phyloP scores from a whole-genome alignment of 2,113 vertebrate genomes.

The Myrmecophaga tridactyla region DNA sequence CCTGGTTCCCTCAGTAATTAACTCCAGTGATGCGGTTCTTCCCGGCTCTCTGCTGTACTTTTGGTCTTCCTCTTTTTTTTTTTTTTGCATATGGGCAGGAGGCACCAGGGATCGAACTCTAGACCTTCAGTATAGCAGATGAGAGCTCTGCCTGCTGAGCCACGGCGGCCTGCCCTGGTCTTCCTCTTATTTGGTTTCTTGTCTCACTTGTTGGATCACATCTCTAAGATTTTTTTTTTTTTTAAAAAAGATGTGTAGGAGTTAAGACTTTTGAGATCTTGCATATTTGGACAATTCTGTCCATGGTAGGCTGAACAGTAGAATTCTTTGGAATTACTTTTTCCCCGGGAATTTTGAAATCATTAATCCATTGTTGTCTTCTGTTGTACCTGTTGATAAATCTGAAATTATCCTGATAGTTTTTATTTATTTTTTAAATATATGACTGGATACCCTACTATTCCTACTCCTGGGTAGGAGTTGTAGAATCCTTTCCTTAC shows the following conservation, averaged over 20 bases:
- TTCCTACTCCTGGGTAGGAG: not conserved
- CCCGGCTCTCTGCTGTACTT: not conserved
- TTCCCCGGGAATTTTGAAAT: constrained; percentile 1
- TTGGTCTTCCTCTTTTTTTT: not conserved
- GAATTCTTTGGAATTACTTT: not conserved
- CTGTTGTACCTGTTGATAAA: not conserved
- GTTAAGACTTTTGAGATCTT: constrained; percentile 15
- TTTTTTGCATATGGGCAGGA: too few species aligned
- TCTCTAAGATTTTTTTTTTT: not conserved
- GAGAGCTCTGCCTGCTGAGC: too few species aligned
- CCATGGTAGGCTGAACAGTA: not conserved
- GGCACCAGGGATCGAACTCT: too few species aligned
- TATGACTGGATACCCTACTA: not conserved
- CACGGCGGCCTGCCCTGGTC: too few species aligned
- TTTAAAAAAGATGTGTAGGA: not conserved
- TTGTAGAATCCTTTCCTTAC: not conserved
- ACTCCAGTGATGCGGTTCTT: not conserved
- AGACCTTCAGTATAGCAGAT: too few species aligned
- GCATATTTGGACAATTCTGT: not conserved
- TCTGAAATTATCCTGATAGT: not conserved
- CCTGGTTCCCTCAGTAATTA: not conserved
- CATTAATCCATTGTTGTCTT: not conserved
- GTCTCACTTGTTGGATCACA: not conserved
- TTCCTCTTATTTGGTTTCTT: not conserved
- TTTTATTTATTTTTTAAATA: not conserved